These are phyloP conservation scores for Neosilurus hyrtlii DNA, from an alignment of 2,797 vertebrate species.

Conservation along the genomic window DNA sequence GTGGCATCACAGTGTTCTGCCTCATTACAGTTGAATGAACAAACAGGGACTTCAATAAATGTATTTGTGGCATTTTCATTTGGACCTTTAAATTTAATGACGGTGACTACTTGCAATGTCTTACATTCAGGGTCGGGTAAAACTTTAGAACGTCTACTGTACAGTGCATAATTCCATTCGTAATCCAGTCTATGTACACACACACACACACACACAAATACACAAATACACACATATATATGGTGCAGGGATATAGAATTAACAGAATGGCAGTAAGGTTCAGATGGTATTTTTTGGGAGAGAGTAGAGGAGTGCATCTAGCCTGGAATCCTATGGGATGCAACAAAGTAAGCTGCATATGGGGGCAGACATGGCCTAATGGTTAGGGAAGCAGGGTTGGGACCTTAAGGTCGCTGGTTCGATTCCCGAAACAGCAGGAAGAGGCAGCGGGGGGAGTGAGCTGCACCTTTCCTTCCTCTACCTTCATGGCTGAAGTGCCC, in stretches of 20 bases:
- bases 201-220: background rate
- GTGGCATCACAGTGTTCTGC: background rate
- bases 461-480: too few relatives aligned
- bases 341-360: background rate
- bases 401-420: too few relatives aligned
- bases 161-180: background rate
- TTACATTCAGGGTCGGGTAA: background rate
- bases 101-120: background rate
- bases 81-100: background rate
- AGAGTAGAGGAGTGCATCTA: too few relatives aligned
- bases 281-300: background rate
- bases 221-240: too few relatives aligned
- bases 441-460: too few relatives aligned
- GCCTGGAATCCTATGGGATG: too few relatives aligned
- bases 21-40: background rate
- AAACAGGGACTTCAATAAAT: background rate
- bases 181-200: background rate
- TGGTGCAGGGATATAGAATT: background rate
- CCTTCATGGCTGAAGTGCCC: too few relatives aligned
- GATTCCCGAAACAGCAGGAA: too few relatives aligned
- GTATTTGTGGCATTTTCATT: background rate
- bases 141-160: background rate
- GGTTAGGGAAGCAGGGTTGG: too few relatives aligned
- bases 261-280: background rate
- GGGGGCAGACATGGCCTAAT: too few relatives aligned